Conservation (phyloP, 1,140 invertebrate species). For the Megathymus violae region DNA sequence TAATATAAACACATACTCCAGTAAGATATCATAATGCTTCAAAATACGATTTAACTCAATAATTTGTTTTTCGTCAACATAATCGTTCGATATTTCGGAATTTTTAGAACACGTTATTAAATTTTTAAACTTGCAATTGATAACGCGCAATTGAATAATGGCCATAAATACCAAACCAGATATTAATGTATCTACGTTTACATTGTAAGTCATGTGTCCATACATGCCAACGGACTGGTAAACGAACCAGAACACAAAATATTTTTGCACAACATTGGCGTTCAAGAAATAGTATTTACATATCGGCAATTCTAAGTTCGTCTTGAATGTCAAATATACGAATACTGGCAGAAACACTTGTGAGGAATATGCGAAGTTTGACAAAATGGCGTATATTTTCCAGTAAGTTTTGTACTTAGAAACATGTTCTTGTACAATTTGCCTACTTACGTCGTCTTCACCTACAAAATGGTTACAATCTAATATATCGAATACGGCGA, state of each 20-base stretch:
- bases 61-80: conserved; percentile 29
- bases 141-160: conserved; percentile 53
- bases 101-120: conserved; percentile 39
- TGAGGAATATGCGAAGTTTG: conserved; percentile 50
- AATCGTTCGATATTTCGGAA: neutral
- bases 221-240: conserved; percentile 65
- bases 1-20: conserved; percentile 50
- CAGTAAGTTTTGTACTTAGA: conserved; percentile 49
- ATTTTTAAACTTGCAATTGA: conserved; percentile 49
- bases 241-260: conserved; percentile 56
- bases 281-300: conserved; percentile 68
- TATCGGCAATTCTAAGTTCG: conserved; percentile 54
- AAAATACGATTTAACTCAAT: conserved; percentile 45
- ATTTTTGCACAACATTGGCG: conserved; percentile 41
- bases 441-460: conserved; percentile 42
- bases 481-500: conserved; percentile 54
- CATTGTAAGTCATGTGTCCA: conserved; percentile 64
- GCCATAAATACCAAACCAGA: conserved; percentile 56
- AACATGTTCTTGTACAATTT: conserved; percentile 47
- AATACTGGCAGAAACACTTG: conserved; percentile 51
- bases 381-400: conserved; percentile 46
- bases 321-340: conserved; percentile 46
- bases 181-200: conserved; percentile 62
- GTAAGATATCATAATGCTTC: conserved; percentile 54
- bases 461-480: conserved; percentile 55